These are phyloP conservation scores for Melipona bicolor DNA, from an alignment of 2,888 invertebrate species.

Conservation along the genomic window DNA sequence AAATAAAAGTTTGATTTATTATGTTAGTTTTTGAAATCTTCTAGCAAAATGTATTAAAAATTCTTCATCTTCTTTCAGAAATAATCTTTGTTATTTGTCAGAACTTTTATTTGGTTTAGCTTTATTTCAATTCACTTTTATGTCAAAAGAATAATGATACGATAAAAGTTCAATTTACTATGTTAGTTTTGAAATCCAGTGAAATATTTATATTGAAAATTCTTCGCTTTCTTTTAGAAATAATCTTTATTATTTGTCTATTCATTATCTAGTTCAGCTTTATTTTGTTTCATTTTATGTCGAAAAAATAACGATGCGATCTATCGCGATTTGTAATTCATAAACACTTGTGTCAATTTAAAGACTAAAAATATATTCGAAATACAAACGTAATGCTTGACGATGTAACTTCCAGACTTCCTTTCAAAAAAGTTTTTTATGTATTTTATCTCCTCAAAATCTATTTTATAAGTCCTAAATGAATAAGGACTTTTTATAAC, in stretches of 20 bases:
- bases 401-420: neutral
- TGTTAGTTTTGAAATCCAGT: neutral
- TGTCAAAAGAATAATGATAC: neutral
- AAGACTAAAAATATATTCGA: neutral
- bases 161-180: neutral
- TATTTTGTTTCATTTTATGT: neutral
- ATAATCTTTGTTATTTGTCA: neutral
- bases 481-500: no score
- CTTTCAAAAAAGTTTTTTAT: neutral
- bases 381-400: neutral
- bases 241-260: neutral
- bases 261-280: neutral
- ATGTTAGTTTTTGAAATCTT: neutral
- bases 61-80: neutral
- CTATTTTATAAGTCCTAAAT: no score
- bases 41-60: neutral
- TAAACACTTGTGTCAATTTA: neutral
- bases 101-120: neutral
- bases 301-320: neutral
- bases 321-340: neutral
- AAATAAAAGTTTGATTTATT: neutral
- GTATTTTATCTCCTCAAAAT: neutral
- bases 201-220: neutral
- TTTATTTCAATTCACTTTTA: neutral
- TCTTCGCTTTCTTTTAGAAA: neutral